Percentiles rank a stretch among this genome's conserved stretches.
These are phyloP conservation scores for Matsumyia berberina DNA, from an alignment of 2,888 invertebrate genomes.

Conservation along the genomic window DNA sequence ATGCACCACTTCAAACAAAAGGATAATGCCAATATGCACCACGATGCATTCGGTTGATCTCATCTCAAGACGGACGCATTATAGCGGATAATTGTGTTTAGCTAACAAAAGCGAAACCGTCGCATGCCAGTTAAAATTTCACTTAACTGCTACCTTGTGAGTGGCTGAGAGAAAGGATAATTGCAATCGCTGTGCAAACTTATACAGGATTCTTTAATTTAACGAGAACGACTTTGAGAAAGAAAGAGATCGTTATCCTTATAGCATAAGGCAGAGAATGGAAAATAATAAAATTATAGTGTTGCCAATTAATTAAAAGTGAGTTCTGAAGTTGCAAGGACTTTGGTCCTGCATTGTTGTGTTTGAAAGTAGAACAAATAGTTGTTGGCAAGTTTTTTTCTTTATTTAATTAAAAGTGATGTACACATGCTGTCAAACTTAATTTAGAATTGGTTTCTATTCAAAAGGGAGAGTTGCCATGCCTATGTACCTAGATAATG, in stretches of 20 bases:
- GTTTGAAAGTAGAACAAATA: too few species aligned
- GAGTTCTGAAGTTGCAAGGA: neutral
- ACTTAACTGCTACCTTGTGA: constrained; percentile 7
- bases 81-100: constrained; percentile 21
- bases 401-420: too few species aligned
- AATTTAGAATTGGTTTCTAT: too few species aligned
- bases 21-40: constrained; percentile 19
- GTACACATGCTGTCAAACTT: too few species aligned
- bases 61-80: constrained; percentile 16
- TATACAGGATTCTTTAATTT: constrained; percentile 14
- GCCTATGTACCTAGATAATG: too few species aligned
- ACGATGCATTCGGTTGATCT: constrained; percentile 14
- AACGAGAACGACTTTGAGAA: constrained; percentile 6
- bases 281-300: neutral
- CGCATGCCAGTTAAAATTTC: constrained; percentile 26
- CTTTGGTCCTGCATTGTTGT: neutral
- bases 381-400: too few species aligned
- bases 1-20: constrained; percentile 1
- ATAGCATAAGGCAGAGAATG: constrained; percentile 1
- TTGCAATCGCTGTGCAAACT: constrained; percentile 13
- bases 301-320: neutral
- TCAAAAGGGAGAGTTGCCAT: too few species aligned
- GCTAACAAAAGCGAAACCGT: constrained; percentile 23
- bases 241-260: neutral
- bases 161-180: constrained; percentile 11